A percentile compares a stretch with the other conserved stretches of the same genome.
phyloP scores from a whole-genome alignment of 2,888 invertebrate species.

The Phlogophora meticulosa region DNA sequence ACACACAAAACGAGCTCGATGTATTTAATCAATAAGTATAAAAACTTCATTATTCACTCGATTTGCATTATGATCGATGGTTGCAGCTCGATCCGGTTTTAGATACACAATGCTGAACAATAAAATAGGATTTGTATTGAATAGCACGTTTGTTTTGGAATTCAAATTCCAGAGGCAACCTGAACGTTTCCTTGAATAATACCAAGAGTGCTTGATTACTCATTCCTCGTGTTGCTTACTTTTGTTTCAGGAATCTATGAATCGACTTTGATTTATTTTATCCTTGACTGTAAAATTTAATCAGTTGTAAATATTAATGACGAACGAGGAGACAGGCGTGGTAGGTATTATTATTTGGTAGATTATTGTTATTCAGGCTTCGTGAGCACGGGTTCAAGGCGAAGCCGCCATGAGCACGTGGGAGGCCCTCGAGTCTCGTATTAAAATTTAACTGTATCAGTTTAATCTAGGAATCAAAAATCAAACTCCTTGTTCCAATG shows the following conservation, averaged over 20 bases:
- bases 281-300: conserved; percentile 40
- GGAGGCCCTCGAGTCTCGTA: conserved; percentile 76
- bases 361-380: conserved; percentile 80
- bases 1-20: conserved; percentile 21
- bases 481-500: conserved; percentile 19
- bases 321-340: conserved; percentile 48
- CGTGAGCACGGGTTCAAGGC: conserved; percentile 83
- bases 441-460: conserved; percentile 58
- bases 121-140: conserved; percentile 72
- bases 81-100: conserved; percentile 71
- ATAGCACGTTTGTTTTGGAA: conserved; percentile 78
- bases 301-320: conserved; percentile 52
- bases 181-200: conserved; percentile 71
- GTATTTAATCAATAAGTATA: conserved; percentile 44
- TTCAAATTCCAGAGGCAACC: conserved; percentile 67
- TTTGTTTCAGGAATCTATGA: conserved; percentile 50
- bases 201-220: conserved; percentile 68
- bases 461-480: conserved; percentile 38
- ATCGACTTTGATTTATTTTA: conserved; percentile 32
- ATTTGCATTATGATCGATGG: conserved; percentile 65
- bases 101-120: conserved; percentile 71
- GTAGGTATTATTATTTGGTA: conserved; percentile 68
- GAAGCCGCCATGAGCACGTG: conserved; percentile 70
- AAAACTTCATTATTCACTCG: conserved; percentile 51
- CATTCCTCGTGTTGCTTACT: conserved; percentile 54